A percentile compares a stretch with the other conserved stretches of the same genome.
Conservation (phyloP, 2,113 vertebrate species). For the Urocynchramus pylzowi region DNA sequence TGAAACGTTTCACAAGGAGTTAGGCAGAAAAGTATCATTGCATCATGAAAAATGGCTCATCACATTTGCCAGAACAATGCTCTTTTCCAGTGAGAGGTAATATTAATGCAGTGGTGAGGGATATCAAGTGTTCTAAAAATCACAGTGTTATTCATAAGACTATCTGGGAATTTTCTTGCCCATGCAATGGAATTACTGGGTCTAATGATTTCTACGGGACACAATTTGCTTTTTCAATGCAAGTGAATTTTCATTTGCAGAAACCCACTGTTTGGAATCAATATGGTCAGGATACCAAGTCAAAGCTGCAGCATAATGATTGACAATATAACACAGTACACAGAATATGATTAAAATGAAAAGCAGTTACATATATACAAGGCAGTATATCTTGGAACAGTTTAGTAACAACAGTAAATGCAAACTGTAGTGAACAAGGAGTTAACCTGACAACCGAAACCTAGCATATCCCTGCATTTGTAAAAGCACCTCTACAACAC, state of each 20-base stretch:
- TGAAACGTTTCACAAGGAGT: not conserved
- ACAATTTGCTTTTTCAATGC: not conserved
- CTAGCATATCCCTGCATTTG: constrained; percentile 44
- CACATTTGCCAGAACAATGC: not conserved
- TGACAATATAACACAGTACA: constrained; percentile 48
- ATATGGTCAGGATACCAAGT: constrained; percentile 64
- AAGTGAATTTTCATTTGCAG: not conserved
- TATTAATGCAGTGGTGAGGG: not conserved
- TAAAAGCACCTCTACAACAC: constrained; percentile 54
- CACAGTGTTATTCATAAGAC: constrained; percentile 1
- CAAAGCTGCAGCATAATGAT: constrained; percentile 46
- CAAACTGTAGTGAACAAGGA: constrained; percentile 42
- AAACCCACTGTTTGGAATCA: constrained; percentile 32
- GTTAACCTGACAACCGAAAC: constrained; percentile 62
- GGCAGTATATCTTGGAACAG: constrained; percentile 45
- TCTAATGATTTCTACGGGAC: not conserved
- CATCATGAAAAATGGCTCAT: not conserved
- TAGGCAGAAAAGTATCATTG: constrained; percentile 25
- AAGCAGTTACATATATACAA: constrained; percentile 55
- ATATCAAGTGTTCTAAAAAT: constrained; percentile 1
- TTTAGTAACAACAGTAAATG: constrained; percentile 57
- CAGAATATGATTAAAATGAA: constrained; percentile 53
- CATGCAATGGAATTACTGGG: not conserved
- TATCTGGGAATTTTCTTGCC: not conserved
- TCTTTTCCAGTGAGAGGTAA: constrained; percentile 10